A percentile compares a stretch with the other conserved stretches of the same genome.
Conservation (phyloP, 2,113 vertebrate genomes). For the Malurus melanocephalus region DNA sequence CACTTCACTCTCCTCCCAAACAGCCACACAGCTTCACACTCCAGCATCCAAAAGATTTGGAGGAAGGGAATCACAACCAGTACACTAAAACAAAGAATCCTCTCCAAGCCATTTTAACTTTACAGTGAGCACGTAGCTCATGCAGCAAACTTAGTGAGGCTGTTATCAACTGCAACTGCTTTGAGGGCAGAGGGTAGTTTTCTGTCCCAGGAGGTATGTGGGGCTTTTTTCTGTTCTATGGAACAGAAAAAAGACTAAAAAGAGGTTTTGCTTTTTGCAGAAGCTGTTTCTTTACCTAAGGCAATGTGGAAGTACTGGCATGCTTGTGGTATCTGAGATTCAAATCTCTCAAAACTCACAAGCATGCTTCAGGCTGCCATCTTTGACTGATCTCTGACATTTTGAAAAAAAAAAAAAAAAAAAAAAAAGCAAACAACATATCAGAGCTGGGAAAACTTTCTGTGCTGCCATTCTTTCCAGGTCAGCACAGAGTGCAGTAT, state of each 20-base stretch:
- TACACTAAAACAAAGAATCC: background rate
- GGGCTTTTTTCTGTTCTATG: no score
- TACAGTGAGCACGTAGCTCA: background rate
- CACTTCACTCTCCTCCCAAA: background rate
- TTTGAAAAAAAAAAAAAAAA: background rate
- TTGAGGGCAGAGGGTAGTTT: background rate
- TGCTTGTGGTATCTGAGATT: background rate
- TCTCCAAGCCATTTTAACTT: background rate
- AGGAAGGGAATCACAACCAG: background rate
- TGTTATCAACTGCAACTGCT: background rate
- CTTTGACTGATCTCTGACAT: background rate
- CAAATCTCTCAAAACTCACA: background rate
- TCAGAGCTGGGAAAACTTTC: background rate
- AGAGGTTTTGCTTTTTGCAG: background rate
- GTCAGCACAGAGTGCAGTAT: background rate
- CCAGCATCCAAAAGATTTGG: background rate
- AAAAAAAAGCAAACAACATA: background rate
- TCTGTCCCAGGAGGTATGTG: background rate
- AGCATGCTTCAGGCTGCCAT: background rate
- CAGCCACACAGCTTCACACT: background rate
- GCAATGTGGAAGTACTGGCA: background rate
- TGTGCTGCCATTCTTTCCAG: background rate
- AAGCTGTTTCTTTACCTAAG: background rate
- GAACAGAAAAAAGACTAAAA: background rate
- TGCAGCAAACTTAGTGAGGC: background rate